Evolutionary conservation across 2,113 vertebrate species (phyloP).

Genomic region (Pyrgilauda ruficollis): DNA sequence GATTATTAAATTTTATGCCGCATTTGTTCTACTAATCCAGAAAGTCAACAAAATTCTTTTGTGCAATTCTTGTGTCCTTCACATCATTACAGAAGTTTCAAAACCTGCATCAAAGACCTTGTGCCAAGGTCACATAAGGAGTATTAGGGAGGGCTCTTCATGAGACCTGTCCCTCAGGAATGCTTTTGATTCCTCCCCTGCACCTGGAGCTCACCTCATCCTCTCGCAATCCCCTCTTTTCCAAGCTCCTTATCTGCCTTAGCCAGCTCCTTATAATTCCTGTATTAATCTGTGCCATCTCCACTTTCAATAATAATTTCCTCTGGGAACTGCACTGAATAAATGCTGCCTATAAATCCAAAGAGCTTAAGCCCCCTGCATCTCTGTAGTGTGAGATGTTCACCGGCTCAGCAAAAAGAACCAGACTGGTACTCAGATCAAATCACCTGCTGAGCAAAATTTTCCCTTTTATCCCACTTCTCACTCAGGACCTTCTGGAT

Average conservation of each 20-base stretch:
- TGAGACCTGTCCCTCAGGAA: background rate
- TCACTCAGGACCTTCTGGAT: background rate
- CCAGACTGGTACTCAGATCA: background rate
- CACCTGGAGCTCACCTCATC: background rate
- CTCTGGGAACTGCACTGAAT: background rate
- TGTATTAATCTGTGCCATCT: constrained; percentile 18
- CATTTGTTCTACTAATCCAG: background rate
- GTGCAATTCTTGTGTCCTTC: background rate
- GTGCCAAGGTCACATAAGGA: background rate
- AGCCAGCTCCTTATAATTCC: constrained; percentile 23
- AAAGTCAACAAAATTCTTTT: background rate
- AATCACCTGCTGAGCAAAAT: background rate
- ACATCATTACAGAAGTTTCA: background rate
- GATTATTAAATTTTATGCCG: background rate
- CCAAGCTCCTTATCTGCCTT: constrained; percentile 26
- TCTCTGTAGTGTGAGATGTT: background rate
- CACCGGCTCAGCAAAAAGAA: background rate
- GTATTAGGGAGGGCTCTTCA: background rate
- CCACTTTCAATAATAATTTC: constrained; percentile 24
- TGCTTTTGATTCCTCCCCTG: background rate
- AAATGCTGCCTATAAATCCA: background rate
- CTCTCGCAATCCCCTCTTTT: background rate
- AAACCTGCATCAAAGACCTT: background rate
- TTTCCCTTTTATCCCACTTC: background rate
- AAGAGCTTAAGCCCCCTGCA: background rate